These are phyloP conservation scores for Drosophila conformis DNA, from an alignment of 2,888 invertebrate genomes.

Conservation along the genomic window DNA sequence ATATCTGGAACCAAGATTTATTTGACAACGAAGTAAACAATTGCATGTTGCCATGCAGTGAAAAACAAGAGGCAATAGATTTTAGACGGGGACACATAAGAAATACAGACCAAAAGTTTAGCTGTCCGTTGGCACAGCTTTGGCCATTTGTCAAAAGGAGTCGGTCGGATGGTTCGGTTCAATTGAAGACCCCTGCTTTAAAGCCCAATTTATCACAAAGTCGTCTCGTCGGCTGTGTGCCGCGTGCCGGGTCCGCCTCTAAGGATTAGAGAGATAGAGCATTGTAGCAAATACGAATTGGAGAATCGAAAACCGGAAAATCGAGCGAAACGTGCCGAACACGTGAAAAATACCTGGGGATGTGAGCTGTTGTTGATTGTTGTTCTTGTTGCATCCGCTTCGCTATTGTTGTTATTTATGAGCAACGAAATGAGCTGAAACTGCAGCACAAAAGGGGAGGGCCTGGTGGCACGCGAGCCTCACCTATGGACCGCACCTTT, in stretches of 20 bases:
- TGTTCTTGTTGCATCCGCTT: constrained; percentile 46
- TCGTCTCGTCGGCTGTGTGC: constrained; percentile 56
- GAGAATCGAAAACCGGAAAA: constrained; percentile 75
- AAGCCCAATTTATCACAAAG: constrained; percentile 78
- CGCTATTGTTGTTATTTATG: constrained; percentile 73
- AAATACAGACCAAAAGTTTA: constrained; percentile 35
- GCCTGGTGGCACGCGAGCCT: constrained; percentile 63
- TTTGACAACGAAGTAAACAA: constrained; percentile 67
- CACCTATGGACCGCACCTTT: constrained; percentile 39
- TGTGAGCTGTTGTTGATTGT: constrained; percentile 43
- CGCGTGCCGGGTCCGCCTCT: constrained; percentile 55
- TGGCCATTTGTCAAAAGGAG: constrained; percentile 68
- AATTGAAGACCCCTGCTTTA: constrained; percentile 61
- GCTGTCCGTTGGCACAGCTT: constrained; percentile 66
- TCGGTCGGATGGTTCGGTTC: constrained; percentile 23
- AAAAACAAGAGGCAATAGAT: constrained; percentile 11
- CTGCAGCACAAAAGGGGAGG: constrained; percentile 49
- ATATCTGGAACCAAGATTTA: constrained; percentile 67
- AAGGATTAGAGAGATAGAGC: constrained; percentile 37
- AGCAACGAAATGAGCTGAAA: constrained; percentile 73
- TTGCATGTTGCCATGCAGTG: constrained; percentile 50
- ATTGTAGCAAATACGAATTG: constrained; percentile 45
- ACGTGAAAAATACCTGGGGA: constrained; percentile 83
- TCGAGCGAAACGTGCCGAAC: constrained; percentile 81
- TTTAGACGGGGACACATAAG: not conserved